Evolutionary conservation across 2,888 invertebrate genomes (phyloP).

Genomic region (Malachius bipustulatus): DNA sequence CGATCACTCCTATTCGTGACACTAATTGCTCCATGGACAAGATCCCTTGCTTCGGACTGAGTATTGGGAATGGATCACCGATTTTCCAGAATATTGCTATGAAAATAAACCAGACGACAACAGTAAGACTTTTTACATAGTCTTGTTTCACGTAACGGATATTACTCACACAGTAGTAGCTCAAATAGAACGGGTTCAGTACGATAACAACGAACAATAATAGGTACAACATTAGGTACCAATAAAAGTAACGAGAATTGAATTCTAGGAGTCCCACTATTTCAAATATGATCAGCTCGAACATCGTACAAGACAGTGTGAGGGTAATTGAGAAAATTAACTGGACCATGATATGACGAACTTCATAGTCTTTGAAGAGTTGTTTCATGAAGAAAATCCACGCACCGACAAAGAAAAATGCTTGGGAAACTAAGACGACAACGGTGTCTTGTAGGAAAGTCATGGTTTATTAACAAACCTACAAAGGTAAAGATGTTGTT

Average conservation of each 20-base stretch:
- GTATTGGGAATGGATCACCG: slow-evolving; percentile 96
- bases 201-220: slow-evolving; percentile 91
- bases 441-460: slow-evolving; percentile 73
- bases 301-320: slow-evolving; percentile 96
- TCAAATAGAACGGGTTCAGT: slow-evolving; percentile 92
- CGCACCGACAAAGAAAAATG: slow-evolving; percentile 86
- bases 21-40: slow-evolving; percentile 86
- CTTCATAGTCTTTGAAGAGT: slow-evolving; percentile 94
- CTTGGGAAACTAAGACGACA: slow-evolving; percentile 62
- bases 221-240: slow-evolving; percentile 85
- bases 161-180: slow-evolving; percentile 86
- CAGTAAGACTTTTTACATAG: slow-evolving; percentile 66
- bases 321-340: slow-evolving; percentile 93
- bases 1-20: slow-evolving; percentile 94
- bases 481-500: too few relatives aligned
- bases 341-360: slow-evolving; percentile 87
- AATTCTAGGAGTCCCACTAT: slow-evolving; percentile 83
- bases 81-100: slow-evolving; percentile 97
- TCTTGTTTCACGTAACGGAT: slow-evolving; percentile 68
- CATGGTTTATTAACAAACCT: too few relatives aligned
- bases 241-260: slow-evolving; percentile 87
- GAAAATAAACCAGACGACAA: slow-evolving; percentile 79
- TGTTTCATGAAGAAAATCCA: slow-evolving; percentile 98
- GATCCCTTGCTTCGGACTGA: slow-evolving; percentile 90
- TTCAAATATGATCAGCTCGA: slow-evolving; percentile 98